Evolutionary conservation across 2,888 invertebrate species (phyloP), one percentile per base, ranked within the genome.

Genomic region (Monoplex corrugatus): DNA sequence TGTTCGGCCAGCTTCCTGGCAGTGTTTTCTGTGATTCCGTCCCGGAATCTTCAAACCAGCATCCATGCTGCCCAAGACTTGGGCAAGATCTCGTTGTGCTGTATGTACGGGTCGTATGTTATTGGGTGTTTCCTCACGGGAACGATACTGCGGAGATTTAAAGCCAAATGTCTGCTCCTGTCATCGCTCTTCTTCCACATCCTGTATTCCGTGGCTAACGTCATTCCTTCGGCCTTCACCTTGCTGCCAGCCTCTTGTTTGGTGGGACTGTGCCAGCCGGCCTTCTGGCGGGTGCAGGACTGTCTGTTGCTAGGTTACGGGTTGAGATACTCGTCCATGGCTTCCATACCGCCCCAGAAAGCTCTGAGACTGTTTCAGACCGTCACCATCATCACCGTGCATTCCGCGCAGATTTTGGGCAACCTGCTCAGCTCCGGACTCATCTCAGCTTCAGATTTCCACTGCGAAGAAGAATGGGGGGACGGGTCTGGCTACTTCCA

Each of bases 401-500:
- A 94, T 89, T 93, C 93, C 13, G 94, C 94, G 6, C 94, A 94
- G 88, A 93, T 94, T 63, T 90, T 94, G 57, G 94, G 94, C 75
- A 94, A 94, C 87, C 92, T 94, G 0, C 89, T 94, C 8, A 93
- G 94, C 86, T 94, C 94, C 0, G 92, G 92, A 5, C 92, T 94
- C 38, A 90, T 94, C 43, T 93, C 93, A 43, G 91, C 92, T 35
- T 91, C 93, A 43, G 92, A 91, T 43, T 91, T 89, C 84, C 87
- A 91, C 50, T 91, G 91, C 82, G 89, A 89, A 40, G 90, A 91
- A 38, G 87, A 88, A 38, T 88, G 87, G 89, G 88, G 68, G n/a
- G 86, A 43, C 72, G 87, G n/a, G n/a, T 2, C 43, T 8, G 72
- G 44, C 13, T 43, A 40, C n/a, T 45, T 35, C 40, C 40, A 85